Base-by-base conservation (phyloP, 2,888 invertebrate genomes). In the Lepidochrysops patricia region DNA sequence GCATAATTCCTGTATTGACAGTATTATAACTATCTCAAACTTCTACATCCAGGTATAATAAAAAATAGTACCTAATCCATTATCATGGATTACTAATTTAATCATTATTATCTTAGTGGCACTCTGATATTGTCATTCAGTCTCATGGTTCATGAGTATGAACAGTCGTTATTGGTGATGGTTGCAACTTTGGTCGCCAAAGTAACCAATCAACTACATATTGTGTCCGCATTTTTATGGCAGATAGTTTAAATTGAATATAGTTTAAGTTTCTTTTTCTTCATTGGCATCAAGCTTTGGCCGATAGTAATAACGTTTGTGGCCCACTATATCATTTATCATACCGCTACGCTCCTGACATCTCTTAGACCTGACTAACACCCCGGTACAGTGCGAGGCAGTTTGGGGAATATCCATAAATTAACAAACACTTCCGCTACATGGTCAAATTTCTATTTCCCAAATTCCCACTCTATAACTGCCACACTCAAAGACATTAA, bases 321-420 rank as follows among this genome's bases (percentile, higher is more conserved):
- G 35, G 34, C 35, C 57, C 59, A 62, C 62, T 49, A 62, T 58
- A 50, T 54, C 54, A 54, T 54, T 54, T 54, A 29, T 77, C 72
- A 68, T 68, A 80, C 83, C 81, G 64, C 77, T 89, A 89, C 89
- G 89, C 89, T 79, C 87, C 89, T 89, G 89, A 79, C 72, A 68
- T 72, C 80, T 85, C 85, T 87, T 79, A 75, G 84, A 84, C 86
- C 86, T 78, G 76, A 62, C 61, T 68, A 82, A 82, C 89, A 87
- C 87, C 89, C 89, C 88, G 85, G 86, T 73, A 83, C 88, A 88
- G 86, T 82, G 84, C 84, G 88, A 86, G 86, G 69, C 72, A 68
- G 15, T 71, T 76, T 77, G 15, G 54, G 52, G 27, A 52, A 52
- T 54, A 54, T 54, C 29, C 29, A 54, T 54, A 27, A 54, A 54